Evolutionary conservation across 2,888 invertebrate genomes (phyloP).

Genomic region (Quadriops clusia): DNA sequence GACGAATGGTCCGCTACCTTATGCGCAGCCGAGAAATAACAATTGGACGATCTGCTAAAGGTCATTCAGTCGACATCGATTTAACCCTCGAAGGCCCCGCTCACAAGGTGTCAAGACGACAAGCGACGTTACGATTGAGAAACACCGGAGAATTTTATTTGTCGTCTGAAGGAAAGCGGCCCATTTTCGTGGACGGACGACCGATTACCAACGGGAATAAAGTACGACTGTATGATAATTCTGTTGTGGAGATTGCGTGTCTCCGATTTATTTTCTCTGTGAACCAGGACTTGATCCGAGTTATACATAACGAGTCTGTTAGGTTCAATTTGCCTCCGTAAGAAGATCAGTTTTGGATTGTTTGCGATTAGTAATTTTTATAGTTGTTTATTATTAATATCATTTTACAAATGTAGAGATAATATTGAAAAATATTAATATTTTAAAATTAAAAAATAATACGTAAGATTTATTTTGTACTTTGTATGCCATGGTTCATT

Average conservation of each 20-base stretch:
- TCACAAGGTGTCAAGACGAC: slow-evolving; percentile 83
- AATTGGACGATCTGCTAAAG: slow-evolving; percentile 80
- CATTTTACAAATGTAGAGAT: no score
- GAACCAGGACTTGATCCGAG: slow-evolving; percentile 82
- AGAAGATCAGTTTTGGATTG: no score
- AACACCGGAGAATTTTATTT: slow-evolving; percentile 93
- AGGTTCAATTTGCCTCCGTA: slow-evolving; percentile 53
- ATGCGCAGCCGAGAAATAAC: slow-evolving; percentile 94
- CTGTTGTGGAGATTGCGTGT: slow-evolving; percentile 89
- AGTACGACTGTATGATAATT: slow-evolving; percentile 83
- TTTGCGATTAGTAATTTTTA: no score
- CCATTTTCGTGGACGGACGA: slow-evolving; percentile 88
- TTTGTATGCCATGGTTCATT: no score
- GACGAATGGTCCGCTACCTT: slow-evolving; percentile 82
- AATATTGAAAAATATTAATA: no score
- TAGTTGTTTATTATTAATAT: no score
- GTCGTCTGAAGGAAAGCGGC: slow-evolving; percentile 87
- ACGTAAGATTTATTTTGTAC: no score
- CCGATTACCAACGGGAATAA: slow-evolving; percentile 82
- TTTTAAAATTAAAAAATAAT: no score
- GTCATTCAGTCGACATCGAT: slow-evolving; percentile 86
- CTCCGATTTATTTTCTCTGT: slow-evolving; percentile 86
- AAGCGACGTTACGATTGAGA: slow-evolving; percentile 69
- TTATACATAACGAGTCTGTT: slow-evolving; percentile 79
- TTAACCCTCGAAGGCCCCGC: slow-evolving; percentile 88